phyloP scores from a whole-genome alignment of 2,797 vertebrate genomes.

The Schizopygopsis pylzovi region DNA sequence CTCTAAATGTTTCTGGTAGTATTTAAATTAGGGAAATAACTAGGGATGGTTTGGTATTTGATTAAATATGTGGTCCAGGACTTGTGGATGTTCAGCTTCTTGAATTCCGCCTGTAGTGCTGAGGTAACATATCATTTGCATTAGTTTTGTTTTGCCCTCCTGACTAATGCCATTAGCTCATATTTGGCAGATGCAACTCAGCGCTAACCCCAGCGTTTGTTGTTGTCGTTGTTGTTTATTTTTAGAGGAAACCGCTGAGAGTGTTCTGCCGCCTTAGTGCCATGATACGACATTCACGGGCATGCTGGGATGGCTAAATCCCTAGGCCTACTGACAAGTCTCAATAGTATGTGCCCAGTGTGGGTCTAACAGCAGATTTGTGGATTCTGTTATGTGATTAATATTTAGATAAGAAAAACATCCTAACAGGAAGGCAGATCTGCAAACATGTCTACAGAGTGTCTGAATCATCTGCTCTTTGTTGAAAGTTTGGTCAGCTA shows the following conservation, averaged over 20 bases:
- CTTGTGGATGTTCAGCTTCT: neutral
- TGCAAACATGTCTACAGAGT: conserved; percentile 11
- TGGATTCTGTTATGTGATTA: conserved; percentile 1
- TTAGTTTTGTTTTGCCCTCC: conserved; percentile 28
- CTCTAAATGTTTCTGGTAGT: conserved; percentile 29
- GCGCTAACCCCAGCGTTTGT: conserved; percentile 38
- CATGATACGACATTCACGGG: conserved; percentile 23
- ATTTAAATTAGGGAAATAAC: conserved; percentile 24
- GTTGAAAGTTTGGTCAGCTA: conserved; percentile 44
- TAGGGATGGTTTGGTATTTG: neutral
- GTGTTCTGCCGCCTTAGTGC: conserved; percentile 37
- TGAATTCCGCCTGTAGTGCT: conserved; percentile 1
- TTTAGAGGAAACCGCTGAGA: conserved; percentile 45
- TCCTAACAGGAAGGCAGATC: conserved; percentile 8
- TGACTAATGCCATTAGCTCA: conserved; percentile 45
- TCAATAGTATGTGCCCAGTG: conserved; percentile 34
- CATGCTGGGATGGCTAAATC: conserved; percentile 51
- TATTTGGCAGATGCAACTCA: conserved; percentile 51
- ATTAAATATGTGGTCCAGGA: neutral
- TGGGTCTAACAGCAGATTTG: conserved; percentile 27
- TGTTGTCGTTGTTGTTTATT: conserved; percentile 52
- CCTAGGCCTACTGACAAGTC: conserved; percentile 29
- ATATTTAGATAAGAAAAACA: conserved; percentile 28
- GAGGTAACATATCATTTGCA: neutral
- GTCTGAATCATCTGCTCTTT: conserved; percentile 27